Base-by-base conservation (phyloP, 1,140 invertebrate genomes). In the Drosophila kepulauana region DNA sequence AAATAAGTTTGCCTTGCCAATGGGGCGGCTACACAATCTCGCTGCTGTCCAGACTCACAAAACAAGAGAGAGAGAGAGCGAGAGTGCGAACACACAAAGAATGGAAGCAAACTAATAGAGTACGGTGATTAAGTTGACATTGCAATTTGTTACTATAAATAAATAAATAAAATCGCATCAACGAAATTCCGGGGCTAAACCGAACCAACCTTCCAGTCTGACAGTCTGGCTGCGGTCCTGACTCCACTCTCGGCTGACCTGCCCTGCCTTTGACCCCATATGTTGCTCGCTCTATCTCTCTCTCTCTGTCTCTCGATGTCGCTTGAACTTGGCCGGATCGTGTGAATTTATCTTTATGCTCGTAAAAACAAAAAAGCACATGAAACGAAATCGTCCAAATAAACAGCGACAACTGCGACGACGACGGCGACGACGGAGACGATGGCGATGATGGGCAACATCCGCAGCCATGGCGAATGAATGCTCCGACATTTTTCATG, bases 111-210 rank as follows among this genome's bases (percentile, higher is more conserved):
- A 89, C 85, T 89, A 85, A 89, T 89, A 88, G 81, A 85, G 75
- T 81, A 79, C 68, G 81, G 81, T 89, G 85, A 81, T 88, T 88
- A 90, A 79, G 86, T 89, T 89, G 85, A 89, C 85, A 82, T 78
- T 89, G 85, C 85, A 89, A 89, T 89, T 89, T 89, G 85, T 89
- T 89, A 79, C 75, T 78, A 90, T 85, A 89, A 89, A 89, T 88
- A 88, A 88, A 88, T 87, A 87, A 87, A 87, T 89, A 89, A 78
- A 74, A 77, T 84, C 85, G 85, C 75, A 89, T 81, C 65, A 89
- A 75, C 75, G 54, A 80, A 82, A 80, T 61, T 41, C 56, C 41
- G 43, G 57, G 30, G 54, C 59, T 25, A 15, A 62, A 11, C 48
- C 2, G 16, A 35, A 56, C 52, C 28, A 54, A 54, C 51, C 51